These are phyloP conservation scores for Chlorospingus flavigularis DNA, from an alignment of 2,797 vertebrate species.

Conservation along the genomic window DNA sequence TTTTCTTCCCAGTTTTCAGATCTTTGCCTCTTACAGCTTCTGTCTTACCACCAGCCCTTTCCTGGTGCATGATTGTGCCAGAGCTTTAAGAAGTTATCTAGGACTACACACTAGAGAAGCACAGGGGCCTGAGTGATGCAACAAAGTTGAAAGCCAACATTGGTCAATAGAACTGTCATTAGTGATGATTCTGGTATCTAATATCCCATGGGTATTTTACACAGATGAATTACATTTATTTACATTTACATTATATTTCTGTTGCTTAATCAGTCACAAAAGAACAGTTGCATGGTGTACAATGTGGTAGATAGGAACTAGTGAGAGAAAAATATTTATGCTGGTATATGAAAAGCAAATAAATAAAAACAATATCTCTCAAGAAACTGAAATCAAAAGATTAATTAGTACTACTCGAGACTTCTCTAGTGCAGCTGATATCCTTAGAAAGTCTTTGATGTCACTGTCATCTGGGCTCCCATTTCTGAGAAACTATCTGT, in stretches of 20 bases:
- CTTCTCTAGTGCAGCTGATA: background rate
- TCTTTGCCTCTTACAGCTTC: background rate
- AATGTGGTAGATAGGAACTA: background rate
- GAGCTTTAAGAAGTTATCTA: background rate
- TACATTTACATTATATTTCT: background rate
- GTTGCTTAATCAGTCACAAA: background rate
- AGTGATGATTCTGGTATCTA: background rate
- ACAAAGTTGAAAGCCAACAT: background rate
- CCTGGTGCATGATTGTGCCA: background rate
- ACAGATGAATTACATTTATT: background rate
- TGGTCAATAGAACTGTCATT: background rate
- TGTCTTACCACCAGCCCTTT: background rate
- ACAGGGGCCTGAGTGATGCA: background rate
- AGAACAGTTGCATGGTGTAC: background rate
- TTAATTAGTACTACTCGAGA: background rate
- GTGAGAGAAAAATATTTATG: background rate
- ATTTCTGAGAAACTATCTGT: background rate
- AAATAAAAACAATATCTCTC: background rate
- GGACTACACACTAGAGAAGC: background rate
- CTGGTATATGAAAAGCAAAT: background rate
- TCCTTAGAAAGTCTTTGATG: background rate
- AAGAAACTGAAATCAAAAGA: background rate
- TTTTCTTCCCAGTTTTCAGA: background rate
- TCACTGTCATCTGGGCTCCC: background rate
- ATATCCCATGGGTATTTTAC: background rate